These are phyloP conservation scores for Turritopsis dohrnii DNA, from an alignment of 30 jellyfish, hydroid and myxozoan species.

Conservation along the genomic window DNA sequence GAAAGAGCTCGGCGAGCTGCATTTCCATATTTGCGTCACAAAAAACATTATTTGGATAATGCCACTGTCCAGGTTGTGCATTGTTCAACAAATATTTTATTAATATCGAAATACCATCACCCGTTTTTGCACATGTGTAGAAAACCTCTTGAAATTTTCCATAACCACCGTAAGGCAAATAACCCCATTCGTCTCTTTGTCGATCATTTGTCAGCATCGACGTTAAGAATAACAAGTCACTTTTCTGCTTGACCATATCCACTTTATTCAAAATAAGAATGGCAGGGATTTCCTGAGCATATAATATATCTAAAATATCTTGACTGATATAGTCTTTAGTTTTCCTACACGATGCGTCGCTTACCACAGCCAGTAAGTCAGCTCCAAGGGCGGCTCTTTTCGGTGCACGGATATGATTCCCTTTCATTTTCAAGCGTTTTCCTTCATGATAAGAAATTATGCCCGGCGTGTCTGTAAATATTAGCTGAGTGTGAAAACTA, in stretches of 20 bases:
- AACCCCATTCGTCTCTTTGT: conserved; percentile 71
- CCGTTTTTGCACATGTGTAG: conserved; percentile 61
- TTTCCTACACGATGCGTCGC: conserved; percentile 54
- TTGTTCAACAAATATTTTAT: conserved; percentile 35
- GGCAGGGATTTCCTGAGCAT: conserved; percentile 45
- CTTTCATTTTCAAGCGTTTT: conserved; percentile 60
- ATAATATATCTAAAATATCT: conserved; percentile 54
- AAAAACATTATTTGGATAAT: conserved; percentile 39
- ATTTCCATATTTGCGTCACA: conserved; percentile 68
- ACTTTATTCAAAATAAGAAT: conserved; percentile 68
- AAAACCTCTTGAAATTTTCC: conserved; percentile 58
- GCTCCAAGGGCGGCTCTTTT: conserved; percentile 47
- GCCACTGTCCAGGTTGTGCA: conserved; percentile 76
- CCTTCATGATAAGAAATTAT: conserved; percentile 74
- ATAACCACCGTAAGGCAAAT: conserved; percentile 71
- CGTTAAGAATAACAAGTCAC: conserved; percentile 38
- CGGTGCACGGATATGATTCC: conserved; percentile 81
- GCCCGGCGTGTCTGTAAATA: conserved; percentile 94
- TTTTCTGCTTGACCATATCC: conserved; percentile 56
- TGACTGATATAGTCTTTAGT: conserved; percentile 62
- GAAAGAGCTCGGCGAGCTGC: conserved; percentile 65
- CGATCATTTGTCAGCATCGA: conserved; percentile 51
- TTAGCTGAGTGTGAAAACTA: conserved; percentile 56
- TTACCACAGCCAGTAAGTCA: conserved; percentile 74
- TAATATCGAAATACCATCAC: conserved; percentile 81